Percentiles rank a stretch among this genome's conserved stretches.
Evolutionary conservation across 2,113 vertebrate species (phyloP).

Genomic region (Callipepla squamata): DNA sequence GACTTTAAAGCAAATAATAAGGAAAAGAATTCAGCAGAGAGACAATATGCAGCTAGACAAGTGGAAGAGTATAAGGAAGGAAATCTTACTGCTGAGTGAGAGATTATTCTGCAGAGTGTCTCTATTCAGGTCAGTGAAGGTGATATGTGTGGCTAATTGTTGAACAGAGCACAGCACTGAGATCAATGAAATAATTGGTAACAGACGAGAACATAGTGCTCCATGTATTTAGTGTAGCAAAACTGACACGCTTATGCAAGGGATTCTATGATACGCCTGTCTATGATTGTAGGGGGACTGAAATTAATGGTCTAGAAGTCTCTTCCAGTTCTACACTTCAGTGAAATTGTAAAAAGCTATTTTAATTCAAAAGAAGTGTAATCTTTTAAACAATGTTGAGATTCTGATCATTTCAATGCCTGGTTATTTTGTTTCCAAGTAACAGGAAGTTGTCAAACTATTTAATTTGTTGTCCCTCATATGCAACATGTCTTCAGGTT

Average conservation of each 20-base stretch:
- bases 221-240: background rate
- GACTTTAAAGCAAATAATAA: slow-evolving; percentile 6
- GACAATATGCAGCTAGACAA: slow-evolving; percentile 17
- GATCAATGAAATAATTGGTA: slow-evolving; percentile 37
- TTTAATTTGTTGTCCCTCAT: background rate
- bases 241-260: background rate
- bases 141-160: slow-evolving; percentile 38
- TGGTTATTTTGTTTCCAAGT: background rate
- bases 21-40: background rate
- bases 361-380: background rate
- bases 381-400: background rate
- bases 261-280: background rate
- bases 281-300: background rate
- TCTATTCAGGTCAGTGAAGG: slow-evolving; percentile 49
- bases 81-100: slow-evolving; percentile 28
- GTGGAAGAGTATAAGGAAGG: slow-evolving; percentile 42
- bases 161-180: background rate
- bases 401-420: background rate
- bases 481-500: background rate
- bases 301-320: background rate
- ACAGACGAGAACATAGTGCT: background rate
- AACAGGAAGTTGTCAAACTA: background rate
- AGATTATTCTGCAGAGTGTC: slow-evolving; percentile 8
- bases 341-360: background rate
- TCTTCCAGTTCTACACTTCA: background rate